Evolutionary conservation across 2,797 vertebrate genomes (phyloP).

Genomic region (Clangula hyemalis): DNA sequence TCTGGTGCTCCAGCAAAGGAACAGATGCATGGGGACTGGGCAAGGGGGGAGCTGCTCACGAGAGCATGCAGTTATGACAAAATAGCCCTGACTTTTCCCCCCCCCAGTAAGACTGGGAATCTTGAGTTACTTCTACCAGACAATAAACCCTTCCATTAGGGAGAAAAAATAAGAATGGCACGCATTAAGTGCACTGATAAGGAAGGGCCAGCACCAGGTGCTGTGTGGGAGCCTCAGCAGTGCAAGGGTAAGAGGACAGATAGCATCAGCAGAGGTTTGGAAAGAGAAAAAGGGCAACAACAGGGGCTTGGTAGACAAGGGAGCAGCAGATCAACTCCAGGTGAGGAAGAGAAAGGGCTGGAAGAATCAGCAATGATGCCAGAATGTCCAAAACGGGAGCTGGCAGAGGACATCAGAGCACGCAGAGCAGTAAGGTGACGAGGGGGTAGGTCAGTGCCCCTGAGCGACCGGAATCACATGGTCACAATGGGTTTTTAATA

Average conservation of each 20-base stretch:
- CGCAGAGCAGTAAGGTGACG: fast-evolving
- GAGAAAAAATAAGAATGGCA: not conserved
- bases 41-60: not conserved
- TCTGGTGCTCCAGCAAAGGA: not conserved
- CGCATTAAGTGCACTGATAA: not conserved
- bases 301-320: not conserved
- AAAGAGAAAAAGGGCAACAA: not conserved
- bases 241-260: not conserved
- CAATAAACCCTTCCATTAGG: not conserved
- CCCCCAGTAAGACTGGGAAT: not conserved
- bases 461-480: not conserved
- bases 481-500: not conserved
- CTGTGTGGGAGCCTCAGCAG: not conserved
- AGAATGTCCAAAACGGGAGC: not conserved
- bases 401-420: not conserved
- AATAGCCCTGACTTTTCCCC: not conserved
- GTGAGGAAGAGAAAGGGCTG: not conserved
- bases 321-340: not conserved
- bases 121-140: not conserved
- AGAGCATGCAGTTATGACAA: not conserved
- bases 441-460: not conserved
- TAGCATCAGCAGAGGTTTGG: not conserved
- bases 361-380: not conserved
- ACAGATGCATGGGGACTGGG: not conserved
- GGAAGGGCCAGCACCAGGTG: not conserved